Conservation (phyloP, 2,113 vertebrate genomes). For the Paracyprichromis sp. region DNA sequence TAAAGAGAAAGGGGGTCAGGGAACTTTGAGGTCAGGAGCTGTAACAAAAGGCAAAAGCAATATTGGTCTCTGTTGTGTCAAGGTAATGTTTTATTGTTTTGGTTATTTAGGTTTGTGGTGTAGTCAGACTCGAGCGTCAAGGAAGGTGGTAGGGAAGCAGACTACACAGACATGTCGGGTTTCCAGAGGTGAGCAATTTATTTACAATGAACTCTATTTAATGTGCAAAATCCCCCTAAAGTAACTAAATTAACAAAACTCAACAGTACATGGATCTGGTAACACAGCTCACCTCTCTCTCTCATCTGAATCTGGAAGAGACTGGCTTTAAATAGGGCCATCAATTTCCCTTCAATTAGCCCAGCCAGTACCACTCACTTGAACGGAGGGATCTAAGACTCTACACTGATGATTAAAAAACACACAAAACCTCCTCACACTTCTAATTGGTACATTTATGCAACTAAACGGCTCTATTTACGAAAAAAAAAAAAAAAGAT, state of each 20-base stretch:
- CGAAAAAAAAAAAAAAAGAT: too few species aligned
- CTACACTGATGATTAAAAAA: too few species aligned
- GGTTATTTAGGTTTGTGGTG: neutral
- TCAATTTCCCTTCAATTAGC: neutral
- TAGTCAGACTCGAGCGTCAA: neutral
- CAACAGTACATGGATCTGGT: neutral
- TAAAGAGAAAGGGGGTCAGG: neutral
- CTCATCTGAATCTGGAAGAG: neutral
- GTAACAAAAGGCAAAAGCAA: neutral
- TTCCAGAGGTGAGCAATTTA: neutral
- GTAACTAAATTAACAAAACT: neutral
- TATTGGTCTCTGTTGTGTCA: neutral
- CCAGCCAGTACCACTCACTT: neutral
- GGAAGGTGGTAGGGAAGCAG: neutral
- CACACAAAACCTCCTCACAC: too few species aligned
- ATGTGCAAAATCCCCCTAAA: neutral
- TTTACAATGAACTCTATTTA: neutral
- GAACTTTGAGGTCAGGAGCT: neutral
- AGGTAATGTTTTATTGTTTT: neutral
- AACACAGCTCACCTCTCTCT: neutral
- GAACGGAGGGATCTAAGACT: neutral
- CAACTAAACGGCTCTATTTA: too few species aligned
- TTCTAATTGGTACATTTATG: too few species aligned
- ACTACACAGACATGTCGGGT: neutral
- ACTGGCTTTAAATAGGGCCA: neutral